These are phyloP conservation scores for Ivindomyrus marchei DNA, from an alignment of 2,113 vertebrate species.

Conservation along the genomic window DNA sequence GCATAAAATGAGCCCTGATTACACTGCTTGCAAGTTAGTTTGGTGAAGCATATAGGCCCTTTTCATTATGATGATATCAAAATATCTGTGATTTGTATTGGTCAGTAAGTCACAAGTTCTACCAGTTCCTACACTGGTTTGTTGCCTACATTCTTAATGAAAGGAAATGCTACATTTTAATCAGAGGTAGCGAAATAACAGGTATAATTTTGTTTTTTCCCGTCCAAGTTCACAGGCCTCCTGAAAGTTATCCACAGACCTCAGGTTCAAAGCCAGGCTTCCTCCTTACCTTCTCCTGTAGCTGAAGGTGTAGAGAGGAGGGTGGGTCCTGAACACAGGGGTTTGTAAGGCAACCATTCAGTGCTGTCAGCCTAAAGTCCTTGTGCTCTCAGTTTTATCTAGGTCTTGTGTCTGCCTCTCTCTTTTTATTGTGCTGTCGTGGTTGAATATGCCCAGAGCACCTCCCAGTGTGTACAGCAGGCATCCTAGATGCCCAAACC, in stretches of 20 bases:
- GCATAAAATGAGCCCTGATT: not conserved
- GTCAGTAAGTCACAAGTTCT: not conserved
- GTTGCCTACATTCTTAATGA: not conserved
- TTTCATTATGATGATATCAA: not conserved
- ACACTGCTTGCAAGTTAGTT: not conserved
- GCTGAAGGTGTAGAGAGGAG: not conserved
- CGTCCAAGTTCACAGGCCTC: not conserved
- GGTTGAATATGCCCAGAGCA: not conserved
- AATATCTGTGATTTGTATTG: not conserved
- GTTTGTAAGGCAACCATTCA: not conserved
- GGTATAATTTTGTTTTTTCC: not conserved
- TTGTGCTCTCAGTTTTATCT: not conserved
- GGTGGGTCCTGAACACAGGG: not conserved
- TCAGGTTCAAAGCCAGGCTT: not conserved
- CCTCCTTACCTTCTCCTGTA: not conserved
- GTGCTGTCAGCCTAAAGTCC: not conserved
- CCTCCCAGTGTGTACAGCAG: no score
- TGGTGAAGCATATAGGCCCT: not conserved
- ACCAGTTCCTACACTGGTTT: not conserved
- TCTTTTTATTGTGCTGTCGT: not conserved
- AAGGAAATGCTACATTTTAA: not conserved
- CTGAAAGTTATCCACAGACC: not conserved
- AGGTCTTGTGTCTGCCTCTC: not conserved
- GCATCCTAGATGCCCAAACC: not conserved
- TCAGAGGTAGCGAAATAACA: not conserved